These are phyloP conservation scores for Andrena praecox DNA, from an alignment of 2,888 invertebrate species.

Conservation along the genomic window DNA sequence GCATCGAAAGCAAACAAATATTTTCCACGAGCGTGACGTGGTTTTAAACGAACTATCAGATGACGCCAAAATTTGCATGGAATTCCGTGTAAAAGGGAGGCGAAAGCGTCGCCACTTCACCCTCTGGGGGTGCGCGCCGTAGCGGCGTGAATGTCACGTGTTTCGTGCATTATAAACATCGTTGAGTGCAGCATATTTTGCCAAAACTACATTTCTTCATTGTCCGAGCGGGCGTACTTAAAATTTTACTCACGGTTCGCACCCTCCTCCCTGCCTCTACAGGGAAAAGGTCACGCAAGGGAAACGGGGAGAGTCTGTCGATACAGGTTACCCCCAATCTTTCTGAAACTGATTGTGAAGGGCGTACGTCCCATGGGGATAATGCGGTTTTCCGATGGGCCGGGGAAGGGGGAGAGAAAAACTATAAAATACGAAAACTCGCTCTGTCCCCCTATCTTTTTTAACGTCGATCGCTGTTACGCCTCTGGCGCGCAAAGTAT, in stretches of 20 bases:
- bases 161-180: not conserved
- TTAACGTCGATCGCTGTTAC: not conserved
- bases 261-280: not conserved
- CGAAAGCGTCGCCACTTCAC: not conserved
- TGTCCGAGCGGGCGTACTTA: not conserved
- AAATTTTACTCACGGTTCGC: slow-evolving; percentile 24
- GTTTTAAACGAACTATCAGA: too few species aligned
- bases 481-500: too few species aligned
- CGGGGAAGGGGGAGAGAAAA: not conserved
- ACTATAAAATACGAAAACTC: slow-evolving; percentile 13
- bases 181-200: not conserved
- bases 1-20: too few species aligned
- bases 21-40: too few species aligned
- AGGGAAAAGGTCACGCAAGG: slow-evolving; percentile 11
- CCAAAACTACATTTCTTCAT: not conserved
- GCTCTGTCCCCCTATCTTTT: not conserved
- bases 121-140: not conserved
- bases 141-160: not conserved
- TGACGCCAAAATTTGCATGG: not conserved
- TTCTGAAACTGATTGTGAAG: slow-evolving; percentile 62
- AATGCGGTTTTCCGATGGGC: slow-evolving; percentile 19
- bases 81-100: not conserved
- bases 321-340: slow-evolving; percentile 58
- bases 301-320: slow-evolving; percentile 44
- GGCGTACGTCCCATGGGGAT: slow-evolving; percentile 39